Base-by-base conservation (phyloP, 30 jellyfish, hydroid and myxozoan genomes). In the Rhopilema esculentum region DNA sequence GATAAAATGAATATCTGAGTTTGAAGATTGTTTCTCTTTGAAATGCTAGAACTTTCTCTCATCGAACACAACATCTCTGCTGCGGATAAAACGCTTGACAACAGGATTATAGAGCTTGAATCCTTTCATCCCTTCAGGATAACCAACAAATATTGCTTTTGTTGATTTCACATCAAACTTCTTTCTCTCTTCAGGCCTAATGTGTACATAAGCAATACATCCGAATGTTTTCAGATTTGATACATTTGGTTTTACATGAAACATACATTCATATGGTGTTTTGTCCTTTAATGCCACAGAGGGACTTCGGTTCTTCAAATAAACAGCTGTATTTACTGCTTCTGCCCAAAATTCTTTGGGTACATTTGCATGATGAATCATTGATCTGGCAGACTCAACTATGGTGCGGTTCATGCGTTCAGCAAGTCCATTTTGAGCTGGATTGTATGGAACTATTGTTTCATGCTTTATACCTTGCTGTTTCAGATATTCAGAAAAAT, bases 321-420 rank as follows among this genome's bases (percentile, higher is more conserved):
- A 62, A 18, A 28, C 25, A 0, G 89, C 89, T 23, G 89, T 79
- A 28, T 28, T 29, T 16, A 57, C 29, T 28, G 89, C 89, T 25
- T 79, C 80, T 33, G 76, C 84, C 91, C 85, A 82, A 65, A 82
- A 82, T 6, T 21, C 49, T 49, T 4, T 1, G 7, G 85, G 91
- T 61, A 82, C 24, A 20, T 69, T 57, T 19, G 85, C 83, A 51
- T 64, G 83, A 27, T 66, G 76, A 66, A 82, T 25, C 91, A 82
- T 82, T 24, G 91, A 33, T 63, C 73, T 31, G 16, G 90, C 82
- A 25, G 90, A n/a, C 49, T 80, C 90, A 20, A 66, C 2, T 19
- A 82, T 48, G 51, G 91, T 67, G 19, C 91, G 51, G 67, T 82
- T 68, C 21, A 82, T 4, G 1, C 91, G 4, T 31, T 66, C 80